Evolutionary conservation across 2,888 invertebrate genomes (phyloP).

Genomic region (Agrilus cyanescens): DNA sequence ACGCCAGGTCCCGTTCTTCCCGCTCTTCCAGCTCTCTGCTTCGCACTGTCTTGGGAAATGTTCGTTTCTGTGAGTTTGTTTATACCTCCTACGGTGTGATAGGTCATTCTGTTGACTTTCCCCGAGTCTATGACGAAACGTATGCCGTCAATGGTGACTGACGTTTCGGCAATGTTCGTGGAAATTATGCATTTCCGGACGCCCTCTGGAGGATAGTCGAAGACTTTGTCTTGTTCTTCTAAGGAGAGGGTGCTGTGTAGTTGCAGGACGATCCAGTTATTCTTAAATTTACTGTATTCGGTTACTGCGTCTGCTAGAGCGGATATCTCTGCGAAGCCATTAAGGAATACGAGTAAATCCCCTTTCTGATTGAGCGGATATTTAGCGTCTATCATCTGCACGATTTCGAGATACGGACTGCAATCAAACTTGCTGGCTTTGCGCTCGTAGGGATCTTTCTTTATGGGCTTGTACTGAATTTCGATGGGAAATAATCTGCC

Average conservation of each 20-base stretch:
- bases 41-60: conserved; percentile 95
- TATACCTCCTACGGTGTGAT: conserved; percentile 81
- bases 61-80: conserved; percentile 87
- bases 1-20: conserved; percentile 92
- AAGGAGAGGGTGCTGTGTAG: conserved; percentile 88
- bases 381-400: conserved; percentile 86
- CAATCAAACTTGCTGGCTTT: conserved; percentile 75
- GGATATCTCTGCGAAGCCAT: conserved; percentile 88
- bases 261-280: conserved; percentile 86
- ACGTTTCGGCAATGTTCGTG: conserved; percentile 98
- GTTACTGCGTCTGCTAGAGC: conserved; percentile 75
- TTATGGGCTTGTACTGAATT: conserved; percentile 69
- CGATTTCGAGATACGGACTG: conserved; percentile 81
- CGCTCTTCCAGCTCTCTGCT: conserved; percentile 91
- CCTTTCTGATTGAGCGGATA: conserved; percentile 53
- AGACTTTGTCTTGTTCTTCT: conserved; percentile 93
- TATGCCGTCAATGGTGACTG: conserved; percentile 95
- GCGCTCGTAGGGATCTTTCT: conserved; percentile 44
- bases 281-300: conserved; percentile 63
- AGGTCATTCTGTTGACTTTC: conserved; percentile 92
- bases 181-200: conserved; percentile 93
- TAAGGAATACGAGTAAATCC: conserved; percentile 88
- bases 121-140: conserved; percentile 96
- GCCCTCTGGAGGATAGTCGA: conserved; percentile 90
- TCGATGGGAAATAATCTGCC: conserved; percentile 91